phyloP scores from a whole-genome alignment of 2,113 vertebrate species.

The Circaetus cinerascens region DNA sequence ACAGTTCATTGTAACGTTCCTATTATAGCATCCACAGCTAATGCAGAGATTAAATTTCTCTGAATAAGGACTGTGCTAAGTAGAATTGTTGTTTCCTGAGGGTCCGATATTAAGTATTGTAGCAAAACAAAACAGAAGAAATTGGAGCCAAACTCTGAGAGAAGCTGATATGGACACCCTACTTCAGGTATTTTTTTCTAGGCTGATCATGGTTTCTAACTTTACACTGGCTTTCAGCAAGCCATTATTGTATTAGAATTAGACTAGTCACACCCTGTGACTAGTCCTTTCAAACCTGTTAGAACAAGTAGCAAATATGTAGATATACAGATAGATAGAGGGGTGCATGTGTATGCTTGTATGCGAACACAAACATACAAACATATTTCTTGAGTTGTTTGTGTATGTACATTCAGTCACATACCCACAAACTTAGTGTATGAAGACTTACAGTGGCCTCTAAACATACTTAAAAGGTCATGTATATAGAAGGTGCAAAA shows the following conservation, averaged over 20 bases:
- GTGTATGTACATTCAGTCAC: background rate
- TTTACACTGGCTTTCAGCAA: conserved; percentile 24
- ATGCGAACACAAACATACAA: background rate
- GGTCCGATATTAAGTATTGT: conserved; percentile 19
- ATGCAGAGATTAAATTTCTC: conserved; percentile 60
- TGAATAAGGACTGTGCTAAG: conserved; percentile 53
- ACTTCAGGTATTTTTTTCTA: background rate
- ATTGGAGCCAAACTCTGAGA: conserved; percentile 45
- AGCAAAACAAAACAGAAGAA: conserved; percentile 58
- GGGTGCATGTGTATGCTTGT: fast-evolving
- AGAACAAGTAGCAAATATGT: background rate
- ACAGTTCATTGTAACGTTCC: conserved; percentile 9
- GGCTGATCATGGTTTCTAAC: background rate
- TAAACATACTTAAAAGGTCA: background rate
- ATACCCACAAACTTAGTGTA: fast-evolving
- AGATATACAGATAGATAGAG: background rate
- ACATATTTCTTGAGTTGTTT: background rate
- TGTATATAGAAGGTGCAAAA: background rate
- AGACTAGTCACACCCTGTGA: background rate
- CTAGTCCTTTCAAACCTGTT: background rate
- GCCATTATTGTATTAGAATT: background rate
- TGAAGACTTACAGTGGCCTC: background rate
- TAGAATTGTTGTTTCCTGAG: conserved; percentile 50
- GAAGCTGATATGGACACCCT: conserved; percentile 7
- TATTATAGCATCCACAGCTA: conserved; percentile 38